Conservation (phyloP, 2,113 vertebrate species). For the Brevimyrus niger region DNA sequence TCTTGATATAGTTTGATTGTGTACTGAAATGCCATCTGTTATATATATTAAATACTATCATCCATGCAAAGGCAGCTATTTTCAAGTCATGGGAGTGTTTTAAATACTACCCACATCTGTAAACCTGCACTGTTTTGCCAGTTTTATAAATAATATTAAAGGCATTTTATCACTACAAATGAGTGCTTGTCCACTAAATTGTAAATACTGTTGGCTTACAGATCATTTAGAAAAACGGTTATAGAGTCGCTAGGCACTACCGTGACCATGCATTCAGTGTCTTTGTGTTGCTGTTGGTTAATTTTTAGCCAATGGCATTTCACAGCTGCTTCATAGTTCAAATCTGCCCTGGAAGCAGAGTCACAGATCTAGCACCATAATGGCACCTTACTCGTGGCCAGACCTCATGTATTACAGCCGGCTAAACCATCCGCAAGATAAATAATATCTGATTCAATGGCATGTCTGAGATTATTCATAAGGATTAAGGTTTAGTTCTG, state of each 20-base stretch:
- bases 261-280: not conserved
- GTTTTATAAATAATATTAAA: not conserved
- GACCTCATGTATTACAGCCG: conserved; percentile 20
- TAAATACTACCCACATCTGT: not conserved
- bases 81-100: not conserved
- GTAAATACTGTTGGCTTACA: not conserved
- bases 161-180: not conserved
- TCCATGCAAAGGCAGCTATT: not conserved
- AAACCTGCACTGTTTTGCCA: not conserved
- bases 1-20: not conserved
- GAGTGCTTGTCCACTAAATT: not conserved
- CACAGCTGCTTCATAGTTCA: not conserved
- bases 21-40: not conserved
- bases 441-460: conserved; percentile 41
- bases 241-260: not conserved
- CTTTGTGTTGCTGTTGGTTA: not conserved
- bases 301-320: not conserved
- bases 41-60: not conserved
- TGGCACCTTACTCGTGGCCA: conserved; percentile 2
- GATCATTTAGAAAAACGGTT: not conserved
- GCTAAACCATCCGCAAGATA: conserved; percentile 37
- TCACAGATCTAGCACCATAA: conserved; percentile 21
- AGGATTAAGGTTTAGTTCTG: conserved; percentile 39
- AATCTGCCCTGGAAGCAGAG: not conserved
- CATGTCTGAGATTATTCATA: conserved; percentile 44